Evolutionary conservation across 2,888 invertebrate species (phyloP), one percentile per base, ranked within the genome.

Genomic region (Hemicrepidius hirtus): DNA sequence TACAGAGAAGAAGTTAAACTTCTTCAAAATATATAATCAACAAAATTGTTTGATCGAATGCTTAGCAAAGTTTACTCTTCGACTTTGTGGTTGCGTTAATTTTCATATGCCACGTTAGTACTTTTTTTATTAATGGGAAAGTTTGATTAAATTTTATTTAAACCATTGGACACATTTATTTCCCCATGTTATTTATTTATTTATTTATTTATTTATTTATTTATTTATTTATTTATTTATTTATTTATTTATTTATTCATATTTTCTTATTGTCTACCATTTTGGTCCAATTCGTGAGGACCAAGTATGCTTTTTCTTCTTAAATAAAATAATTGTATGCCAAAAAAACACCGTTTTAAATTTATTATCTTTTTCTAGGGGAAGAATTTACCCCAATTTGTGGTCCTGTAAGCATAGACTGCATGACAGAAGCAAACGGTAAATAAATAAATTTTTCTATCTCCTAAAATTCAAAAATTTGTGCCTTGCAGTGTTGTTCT

Each of bases 21-120:
- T 89, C 82, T 94, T 90, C 82, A 90, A 91, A 84, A 89, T 90
- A 60, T 94, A 94, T 84, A 93, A 93, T 0, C 93, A 94, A 84
- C 89, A 90, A 68, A 93, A 93, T 83, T 94, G 93, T 80, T 91
- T 93, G 80, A 88, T 93, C 80, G 94, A 94, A 84, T 94, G 93
- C 78, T 84, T 93, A 68, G 88, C 93, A 0, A 93, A 93, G 84
- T 92, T 89, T 76, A 93, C 93, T 0, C 84, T 89, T 62, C 81
- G 84, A 1, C 85, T 86, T 75, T 94, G 93, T 81, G 90, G 89
- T 3, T 94, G 94, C 80, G 92, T 93, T 2, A 91, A 91, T 79
- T 92, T 92, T 78, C 91, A 92, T 68, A 92, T 93, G 92, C 93
- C 93, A 55, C 85, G 88, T 88, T 84, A 86, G 84, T 81, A 24